Percentiles rank a stretch among this genome's conserved stretches.
Conservation (phyloP, 2,113 vertebrate species). For the Sclerurus mexicanus region DNA sequence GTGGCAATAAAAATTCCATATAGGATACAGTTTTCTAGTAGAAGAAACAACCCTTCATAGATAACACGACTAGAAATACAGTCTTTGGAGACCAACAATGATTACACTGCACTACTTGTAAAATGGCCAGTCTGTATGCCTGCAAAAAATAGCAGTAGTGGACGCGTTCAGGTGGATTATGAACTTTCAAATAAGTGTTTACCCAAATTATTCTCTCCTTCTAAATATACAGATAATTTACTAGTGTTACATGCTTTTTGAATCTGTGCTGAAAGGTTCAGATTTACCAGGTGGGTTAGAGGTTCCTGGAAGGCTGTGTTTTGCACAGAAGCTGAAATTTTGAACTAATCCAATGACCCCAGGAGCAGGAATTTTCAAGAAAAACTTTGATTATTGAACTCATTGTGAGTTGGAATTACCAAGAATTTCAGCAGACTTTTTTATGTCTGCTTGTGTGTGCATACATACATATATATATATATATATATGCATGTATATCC, state of each 20-base stretch:
- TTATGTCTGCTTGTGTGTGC: too few relatives aligned
- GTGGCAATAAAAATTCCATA: not conserved
- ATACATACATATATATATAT: too few relatives aligned
- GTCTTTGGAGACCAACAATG: not conserved
- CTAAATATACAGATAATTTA: not conserved
- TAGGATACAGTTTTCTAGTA: not conserved
- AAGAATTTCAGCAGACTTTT: not conserved
- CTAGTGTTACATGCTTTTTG: not conserved
- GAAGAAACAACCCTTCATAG: not conserved
- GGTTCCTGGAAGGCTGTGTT: not conserved
- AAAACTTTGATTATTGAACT: not conserved
- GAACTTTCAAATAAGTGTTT: not conserved
- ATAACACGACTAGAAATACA: not conserved
- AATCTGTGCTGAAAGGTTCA: not conserved
- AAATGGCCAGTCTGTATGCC: not conserved
- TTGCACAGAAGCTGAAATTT: not conserved
- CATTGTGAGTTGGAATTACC: not conserved
- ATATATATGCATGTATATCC: accelerated
- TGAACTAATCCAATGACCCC: not conserved
- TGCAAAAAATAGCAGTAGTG: not conserved
- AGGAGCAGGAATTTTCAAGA: not conserved
- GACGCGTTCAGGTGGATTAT: not conserved
- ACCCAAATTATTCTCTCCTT: not conserved
- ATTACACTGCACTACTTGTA: accelerated
- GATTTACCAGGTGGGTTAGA: not conserved